Conservation (phyloP, 2,888 invertebrate species). For the Brachyptera putata region DNA sequence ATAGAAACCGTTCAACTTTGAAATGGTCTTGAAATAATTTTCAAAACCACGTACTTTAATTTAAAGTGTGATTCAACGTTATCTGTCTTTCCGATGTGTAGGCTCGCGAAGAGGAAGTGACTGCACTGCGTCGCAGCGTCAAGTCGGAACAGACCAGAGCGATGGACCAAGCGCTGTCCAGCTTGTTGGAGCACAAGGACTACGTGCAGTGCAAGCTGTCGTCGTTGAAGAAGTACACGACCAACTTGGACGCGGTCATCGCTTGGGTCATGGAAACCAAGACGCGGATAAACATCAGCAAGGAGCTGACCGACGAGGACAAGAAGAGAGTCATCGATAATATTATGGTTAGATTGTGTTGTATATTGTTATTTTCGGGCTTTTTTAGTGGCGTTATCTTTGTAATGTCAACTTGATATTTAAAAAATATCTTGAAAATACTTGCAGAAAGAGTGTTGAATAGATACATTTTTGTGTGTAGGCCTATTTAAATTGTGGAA, state of each 20-base stretch:
- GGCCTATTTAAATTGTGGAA: no score
- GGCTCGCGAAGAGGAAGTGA: constrained; percentile 59
- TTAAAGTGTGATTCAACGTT: no score
- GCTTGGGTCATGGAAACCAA: constrained; percentile 52
- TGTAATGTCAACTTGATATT: no score
- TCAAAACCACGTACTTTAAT: no score
- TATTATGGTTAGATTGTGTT: constrained; percentile 48
- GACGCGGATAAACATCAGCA: constrained; percentile 47
- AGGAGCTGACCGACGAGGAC: constrained; percentile 46
- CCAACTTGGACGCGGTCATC: constrained; percentile 53
- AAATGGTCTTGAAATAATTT: no score
- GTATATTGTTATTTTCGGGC: no score
- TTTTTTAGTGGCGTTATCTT: no score
- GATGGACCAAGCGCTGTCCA: constrained; percentile 35
- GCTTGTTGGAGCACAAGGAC: constrained; percentile 52
- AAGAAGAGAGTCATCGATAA: constrained; percentile 45
- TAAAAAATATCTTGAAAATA: no score
- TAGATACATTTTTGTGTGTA: no score
- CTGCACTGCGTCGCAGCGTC: constrained; percentile 48
- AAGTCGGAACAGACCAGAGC: constrained; percentile 39
- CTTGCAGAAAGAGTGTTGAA: no score
- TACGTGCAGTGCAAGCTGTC: constrained; percentile 54
- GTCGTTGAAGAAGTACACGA: constrained; percentile 53
- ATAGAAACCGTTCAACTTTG: no score
- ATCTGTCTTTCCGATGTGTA: no score